Conservation (phyloP, 2,888 invertebrate genomes). For the Sesia bembeciformis region DNA sequence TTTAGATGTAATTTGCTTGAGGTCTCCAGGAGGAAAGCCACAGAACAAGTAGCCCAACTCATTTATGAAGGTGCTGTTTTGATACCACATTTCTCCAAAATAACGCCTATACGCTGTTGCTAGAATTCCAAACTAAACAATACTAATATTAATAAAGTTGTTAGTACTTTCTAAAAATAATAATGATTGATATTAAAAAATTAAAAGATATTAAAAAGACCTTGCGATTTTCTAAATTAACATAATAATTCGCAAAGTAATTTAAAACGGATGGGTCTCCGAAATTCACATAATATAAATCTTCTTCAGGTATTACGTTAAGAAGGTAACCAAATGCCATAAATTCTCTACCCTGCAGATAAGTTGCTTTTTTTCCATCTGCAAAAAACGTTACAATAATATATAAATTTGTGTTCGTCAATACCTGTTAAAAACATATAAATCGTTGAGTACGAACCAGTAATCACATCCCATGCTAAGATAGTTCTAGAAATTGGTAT, state of each 20-base stretch:
- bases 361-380: constrained; percentile 64
- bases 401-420: no score
- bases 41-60: constrained; percentile 54
- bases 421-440: background rate
- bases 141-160: constrained; percentile 5
- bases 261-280: constrained; percentile 50
- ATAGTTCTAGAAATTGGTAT: constrained; percentile 47
- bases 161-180: background rate
- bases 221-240: constrained; percentile 45
- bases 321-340: constrained; percentile 48
- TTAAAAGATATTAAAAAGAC: no score
- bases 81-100: constrained; percentile 45
- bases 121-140: constrained; percentile 43
- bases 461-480: constrained; percentile 60
- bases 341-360: constrained; percentile 51
- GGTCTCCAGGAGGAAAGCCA: constrained; percentile 48
- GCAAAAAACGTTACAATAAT: constrained; percentile 7
- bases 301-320: constrained; percentile 57
- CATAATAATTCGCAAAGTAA: constrained; percentile 37
- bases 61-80: constrained; percentile 41
- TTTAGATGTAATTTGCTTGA: constrained; percentile 38
- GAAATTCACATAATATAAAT: constrained; percentile 58
- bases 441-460: constrained; percentile 27
- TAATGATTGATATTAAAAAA: background rate
- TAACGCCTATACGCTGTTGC: constrained; percentile 54